Evolutionary conservation across 2,113 vertebrate species (phyloP).

Genomic region (Paracanthobrama guichenoti): DNA sequence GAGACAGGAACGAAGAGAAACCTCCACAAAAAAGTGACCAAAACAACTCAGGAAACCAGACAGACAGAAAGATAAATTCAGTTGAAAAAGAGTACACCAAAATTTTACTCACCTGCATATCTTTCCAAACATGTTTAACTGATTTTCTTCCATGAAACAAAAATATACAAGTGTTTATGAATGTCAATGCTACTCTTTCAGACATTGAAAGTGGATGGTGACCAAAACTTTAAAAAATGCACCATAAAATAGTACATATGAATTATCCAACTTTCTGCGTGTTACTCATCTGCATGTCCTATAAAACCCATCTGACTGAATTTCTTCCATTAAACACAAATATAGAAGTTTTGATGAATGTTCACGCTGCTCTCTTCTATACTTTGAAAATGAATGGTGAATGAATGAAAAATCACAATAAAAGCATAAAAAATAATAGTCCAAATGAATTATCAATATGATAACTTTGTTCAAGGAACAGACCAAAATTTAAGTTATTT

Average conservation of each 20-base stretch:
- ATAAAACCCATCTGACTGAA: neutral
- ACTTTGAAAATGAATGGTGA: neutral
- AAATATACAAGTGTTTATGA: neutral
- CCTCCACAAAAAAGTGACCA: slow-evolving; percentile 2
- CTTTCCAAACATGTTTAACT: neutral
- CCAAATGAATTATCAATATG: neutral
- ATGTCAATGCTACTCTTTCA: neutral
- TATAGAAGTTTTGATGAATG: neutral
- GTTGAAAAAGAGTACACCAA: neutral
- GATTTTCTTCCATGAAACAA: neutral
- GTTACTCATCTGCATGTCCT: too few species aligned
- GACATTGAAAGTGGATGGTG: neutral
- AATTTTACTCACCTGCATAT: neutral
- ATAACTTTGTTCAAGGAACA: neutral
- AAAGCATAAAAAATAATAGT: neutral
- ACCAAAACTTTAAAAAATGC: neutral
- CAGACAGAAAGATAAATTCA: neutral
- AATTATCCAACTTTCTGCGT: neutral
- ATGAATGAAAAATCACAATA: neutral
- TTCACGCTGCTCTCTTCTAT: neutral
- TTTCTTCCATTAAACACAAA: neutral
- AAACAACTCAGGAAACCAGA: slow-evolving; percentile 1
- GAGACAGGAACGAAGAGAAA: slow-evolving; percentile 11
- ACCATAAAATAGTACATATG: neutral
- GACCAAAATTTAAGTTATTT: neutral